Base-by-base conservation (phyloP, 2,113 vertebrate species). In the Chaenogobius annularis region DNA sequence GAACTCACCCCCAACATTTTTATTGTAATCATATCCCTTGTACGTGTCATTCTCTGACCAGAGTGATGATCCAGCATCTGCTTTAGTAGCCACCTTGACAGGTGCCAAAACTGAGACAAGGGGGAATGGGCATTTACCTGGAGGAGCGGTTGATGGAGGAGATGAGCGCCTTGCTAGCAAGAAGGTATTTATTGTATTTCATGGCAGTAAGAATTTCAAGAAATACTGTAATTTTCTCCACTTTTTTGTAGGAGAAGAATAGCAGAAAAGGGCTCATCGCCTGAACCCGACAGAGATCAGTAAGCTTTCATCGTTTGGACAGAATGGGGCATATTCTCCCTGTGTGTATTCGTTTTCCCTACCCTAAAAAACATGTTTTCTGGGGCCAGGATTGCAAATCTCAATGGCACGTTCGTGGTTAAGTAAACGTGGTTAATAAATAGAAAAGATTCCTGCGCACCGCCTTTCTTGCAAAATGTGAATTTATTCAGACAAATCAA, bases 101-200 rank as follows among this genome's bases (percentile, higher is more conserved):
- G 91, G 85, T 63, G 91, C 94, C 80, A 99, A 97, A 92, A 59
- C 95, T 19, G 98, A 99, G 0, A 26, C 94, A 63, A 94, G 97
- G 75, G 97, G 97, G 50, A 99, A 99, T 62, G 97, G 97, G 31
- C 96, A 95, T 0, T 92, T 97, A 72, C 89, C 97, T 15, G 93
- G 95, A 85, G 93, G 94, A 74, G 97, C n/a, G 98, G 20, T 91
- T 99, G 19, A 99, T 99, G 97, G 98, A 99, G 86, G 98, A 99
- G 88, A 99, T 99, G 98, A 99, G 97, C 0, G 98, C 98, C 80
- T 92, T 99, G 83, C 94, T 99, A 92, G 98, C 98, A 88, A 95
- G 98, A 92, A 98, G 98, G 98, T 98, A 83, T 15, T 7, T 12
- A 73, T 19, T n/a, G 1, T 59, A 78, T 65, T 43, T 0, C 74